Conservation (phyloP, 64 coral and sea anemone genomes). For the Dendrophyllia cribrosa region DNA sequence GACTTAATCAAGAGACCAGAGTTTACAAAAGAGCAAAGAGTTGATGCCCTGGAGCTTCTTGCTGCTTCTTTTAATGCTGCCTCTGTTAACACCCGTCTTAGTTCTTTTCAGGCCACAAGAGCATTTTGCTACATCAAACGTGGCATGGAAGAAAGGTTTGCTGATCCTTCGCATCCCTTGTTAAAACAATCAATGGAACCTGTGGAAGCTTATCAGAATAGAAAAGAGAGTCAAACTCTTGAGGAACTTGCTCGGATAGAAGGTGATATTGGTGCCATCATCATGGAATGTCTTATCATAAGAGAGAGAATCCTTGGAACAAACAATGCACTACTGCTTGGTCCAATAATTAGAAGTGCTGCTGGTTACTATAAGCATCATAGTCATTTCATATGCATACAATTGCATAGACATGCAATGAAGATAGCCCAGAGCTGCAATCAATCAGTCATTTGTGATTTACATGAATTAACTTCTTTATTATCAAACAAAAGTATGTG, state of each 20-base stretch:
- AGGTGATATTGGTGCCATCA: background rate
- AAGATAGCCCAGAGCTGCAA: too few species aligned
- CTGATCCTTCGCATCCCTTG: background rate
- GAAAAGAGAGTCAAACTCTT: constrained; percentile 39
- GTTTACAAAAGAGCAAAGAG: constrained; percentile 20
- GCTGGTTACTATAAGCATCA: constrained; percentile 9
- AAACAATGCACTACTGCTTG: too few species aligned
- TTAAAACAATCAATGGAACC: constrained; percentile 13
- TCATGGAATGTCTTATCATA: constrained; percentile 39
- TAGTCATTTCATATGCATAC: constrained; percentile 28
- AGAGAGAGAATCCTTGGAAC: constrained; percentile 58
- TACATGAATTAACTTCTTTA: too few species aligned
- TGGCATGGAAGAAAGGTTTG: constrained; percentile 28
- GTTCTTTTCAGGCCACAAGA: constrained; percentile 2
- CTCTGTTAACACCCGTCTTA: background rate
- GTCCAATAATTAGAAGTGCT: background rate
- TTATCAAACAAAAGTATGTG: too few species aligned
- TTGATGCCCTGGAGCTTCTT: constrained; percentile 47
- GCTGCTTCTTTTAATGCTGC: constrained; percentile 49
- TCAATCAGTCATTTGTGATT: too few species aligned
- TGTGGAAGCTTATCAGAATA: constrained; percentile 29
- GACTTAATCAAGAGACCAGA: constrained; percentile 22
- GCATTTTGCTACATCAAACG: constrained; percentile 18
- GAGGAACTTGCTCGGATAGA: constrained; percentile 35
- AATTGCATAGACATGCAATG: too few species aligned